Evolutionary conservation across 2,888 invertebrate genomes (phyloP).

Genomic region (Papilio elwesi): DNA sequence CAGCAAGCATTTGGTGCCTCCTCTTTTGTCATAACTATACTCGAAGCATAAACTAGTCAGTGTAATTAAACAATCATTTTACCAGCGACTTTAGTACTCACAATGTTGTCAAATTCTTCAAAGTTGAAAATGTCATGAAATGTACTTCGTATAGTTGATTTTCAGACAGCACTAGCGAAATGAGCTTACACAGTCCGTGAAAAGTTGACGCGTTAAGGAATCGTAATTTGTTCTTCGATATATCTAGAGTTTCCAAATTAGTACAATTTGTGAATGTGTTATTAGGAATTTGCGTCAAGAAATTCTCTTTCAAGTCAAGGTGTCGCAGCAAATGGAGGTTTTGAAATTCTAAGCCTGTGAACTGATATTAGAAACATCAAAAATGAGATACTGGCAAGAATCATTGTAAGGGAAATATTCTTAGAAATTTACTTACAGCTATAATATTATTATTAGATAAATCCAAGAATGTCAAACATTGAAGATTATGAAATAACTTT

Average conservation of each 20-base stretch:
- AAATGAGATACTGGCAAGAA: not conserved
- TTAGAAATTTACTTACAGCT: conserved; percentile 64
- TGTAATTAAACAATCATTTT: too few relatives aligned
- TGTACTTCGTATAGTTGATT: conserved; percentile 87
- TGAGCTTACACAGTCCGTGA: conserved; percentile 86
- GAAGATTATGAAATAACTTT: conserved; percentile 76
- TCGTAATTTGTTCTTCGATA: conserved; percentile 88
- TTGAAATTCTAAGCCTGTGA: conserved; percentile 82
- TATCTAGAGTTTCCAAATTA: conserved; percentile 86
- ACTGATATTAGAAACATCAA: conserved; percentile 65
- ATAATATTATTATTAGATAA: conserved; percentile 82
- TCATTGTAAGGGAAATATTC: conserved; percentile 1
- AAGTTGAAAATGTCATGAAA: conserved; percentile 85
- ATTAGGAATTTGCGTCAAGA: conserved; percentile 82
- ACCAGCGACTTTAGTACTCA: conserved; percentile 70
- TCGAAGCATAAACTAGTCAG: too few relatives aligned
- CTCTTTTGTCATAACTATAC: too few relatives aligned
- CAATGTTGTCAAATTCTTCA: conserved; percentile 88
- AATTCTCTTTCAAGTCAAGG: conserved; percentile 88
- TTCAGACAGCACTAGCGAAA: conserved; percentile 87
- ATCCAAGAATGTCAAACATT: conserved; percentile 80
- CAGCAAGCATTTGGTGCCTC: too few relatives aligned
- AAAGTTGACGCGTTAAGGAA: conserved; percentile 85
- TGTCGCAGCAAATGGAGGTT: conserved; percentile 83
- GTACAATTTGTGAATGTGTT: conserved; percentile 83